phyloP scores from a whole-genome alignment of 2,797 vertebrate species.

The Parauchenoglanis punctatus region DNA sequence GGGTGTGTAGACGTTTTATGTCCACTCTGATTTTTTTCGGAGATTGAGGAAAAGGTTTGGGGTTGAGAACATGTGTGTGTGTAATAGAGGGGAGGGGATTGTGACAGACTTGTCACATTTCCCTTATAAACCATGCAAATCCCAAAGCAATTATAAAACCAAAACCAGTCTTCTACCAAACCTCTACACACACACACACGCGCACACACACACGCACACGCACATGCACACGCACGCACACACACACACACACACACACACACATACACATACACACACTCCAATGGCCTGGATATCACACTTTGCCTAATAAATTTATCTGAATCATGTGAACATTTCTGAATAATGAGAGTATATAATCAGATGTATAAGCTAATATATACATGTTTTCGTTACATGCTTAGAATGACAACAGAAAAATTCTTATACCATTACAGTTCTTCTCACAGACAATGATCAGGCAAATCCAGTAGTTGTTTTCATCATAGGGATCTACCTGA shows the following conservation, averaged over 20 bases:
- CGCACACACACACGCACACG: slow-evolving; percentile 4
- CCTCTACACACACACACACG: background rate
- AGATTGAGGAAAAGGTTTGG: background rate
- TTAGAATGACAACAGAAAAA: background rate
- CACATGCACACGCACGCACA: background rate
- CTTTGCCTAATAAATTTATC: background rate
- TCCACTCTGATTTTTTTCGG: background rate
- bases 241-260: background rate
- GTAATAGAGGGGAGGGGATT: background rate
- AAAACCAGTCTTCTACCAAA: slow-evolving; percentile 64
- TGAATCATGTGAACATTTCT: background rate
- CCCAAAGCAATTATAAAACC: slow-evolving; percentile 74
- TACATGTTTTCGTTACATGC: background rate
- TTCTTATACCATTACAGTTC: background rate
- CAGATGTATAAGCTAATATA: background rate
- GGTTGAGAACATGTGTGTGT: background rate
- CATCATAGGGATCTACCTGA: background rate
- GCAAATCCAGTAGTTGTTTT: background rate
- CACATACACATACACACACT: too few species aligned
- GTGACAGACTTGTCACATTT: background rate
- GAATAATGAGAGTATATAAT: background rate
- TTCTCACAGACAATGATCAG: background rate
- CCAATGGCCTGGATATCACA: slow-evolving; percentile 16
- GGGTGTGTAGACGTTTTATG: background rate
- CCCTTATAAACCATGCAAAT: slow-evolving; percentile 79